Evolutionary conservation across 53 echinoderm and acorn worm genomes (phyloP), one percentile per base, ranked within the genome.

Genomic region (Holothuria scabra): DNA sequence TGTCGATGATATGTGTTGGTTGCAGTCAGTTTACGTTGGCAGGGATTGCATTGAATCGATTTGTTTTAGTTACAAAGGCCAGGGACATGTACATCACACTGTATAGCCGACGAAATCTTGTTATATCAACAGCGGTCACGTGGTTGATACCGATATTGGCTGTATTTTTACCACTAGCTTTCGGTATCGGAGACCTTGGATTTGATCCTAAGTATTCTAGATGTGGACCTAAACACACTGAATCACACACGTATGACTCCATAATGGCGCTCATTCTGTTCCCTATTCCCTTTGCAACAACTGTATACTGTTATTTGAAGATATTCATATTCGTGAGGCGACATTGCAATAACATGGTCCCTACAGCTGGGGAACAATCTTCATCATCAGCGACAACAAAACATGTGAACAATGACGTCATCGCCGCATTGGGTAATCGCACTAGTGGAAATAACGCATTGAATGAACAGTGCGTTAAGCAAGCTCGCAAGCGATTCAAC

Each of bases 121-220:
- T 93, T 37, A 48, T 79, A 2, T 91, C 96, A 32, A 93, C 93
- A 1, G 46, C 88, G 9, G 33, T 93, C 14, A 93, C 93, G 38
- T 96, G 96, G 96, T 38, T 90, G 60, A 60, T 96, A 22, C 93
- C 96, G 8, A 83, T 82, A 2, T 61, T 90, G 32, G 72, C 90
- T 9, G 93, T 92, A 0, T 66, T 74, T 38, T 21, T 90, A n/a
- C 96, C 93, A 7, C 84, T 88, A 2, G 23, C 90, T 29, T 84
- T 90, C 60, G 91, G 92, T 7, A 60, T 93, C 24, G 96, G 96
- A n/a, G 86, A 90, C 38, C 84, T 96, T 37, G 96, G 96, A 1
- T 96, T 93, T 79, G 93, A 96, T 60, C 83, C 90, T 33, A 87
- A 93, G 68, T 96, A 96, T 84, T 91, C 90, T 0, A 80, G 93